phyloP scores from a whole-genome alignment of 2,888 invertebrate species.

The Taenaris catops region DNA sequence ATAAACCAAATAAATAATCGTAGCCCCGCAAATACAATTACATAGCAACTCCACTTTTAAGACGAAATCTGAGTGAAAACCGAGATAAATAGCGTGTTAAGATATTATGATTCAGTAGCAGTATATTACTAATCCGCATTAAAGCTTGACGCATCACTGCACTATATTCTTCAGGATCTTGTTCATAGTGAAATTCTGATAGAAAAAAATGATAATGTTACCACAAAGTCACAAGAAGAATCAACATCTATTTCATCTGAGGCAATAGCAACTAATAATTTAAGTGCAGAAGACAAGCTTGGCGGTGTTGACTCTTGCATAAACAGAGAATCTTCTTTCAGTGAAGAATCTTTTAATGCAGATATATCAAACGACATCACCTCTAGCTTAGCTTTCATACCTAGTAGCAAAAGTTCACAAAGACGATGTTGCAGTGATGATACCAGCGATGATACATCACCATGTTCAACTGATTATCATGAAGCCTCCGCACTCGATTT shows the following conservation, averaged over 20 bases:
- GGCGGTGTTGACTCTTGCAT: slow-evolving; percentile 33
- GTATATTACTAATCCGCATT: no score
- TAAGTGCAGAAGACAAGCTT: slow-evolving; percentile 42
- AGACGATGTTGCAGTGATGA: slow-evolving; percentile 49
- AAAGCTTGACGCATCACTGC: no score
- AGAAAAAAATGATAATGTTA: slow-evolving; percentile 20
- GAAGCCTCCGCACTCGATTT: slow-evolving; percentile 70
- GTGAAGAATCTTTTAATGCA: slow-evolving; percentile 64
- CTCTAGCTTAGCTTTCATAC: slow-evolving; percentile 69
- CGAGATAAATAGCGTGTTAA: no score
- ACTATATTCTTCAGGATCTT: no score
- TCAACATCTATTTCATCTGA: slow-evolving; percentile 24
- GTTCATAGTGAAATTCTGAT: slow-evolving; percentile 36
- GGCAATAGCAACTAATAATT: slow-evolving; percentile 32
- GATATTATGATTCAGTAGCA: no score
- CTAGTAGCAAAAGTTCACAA: slow-evolving; percentile 67
- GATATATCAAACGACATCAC: slow-evolving; percentile 69
- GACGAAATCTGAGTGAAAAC: no score
- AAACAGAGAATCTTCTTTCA: slow-evolving; percentile 52
- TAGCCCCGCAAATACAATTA: no score
- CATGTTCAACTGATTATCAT: slow-evolving; percentile 71
- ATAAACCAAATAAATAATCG: no score
- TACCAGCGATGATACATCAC: slow-evolving; percentile 67
- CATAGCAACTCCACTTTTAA: no score
- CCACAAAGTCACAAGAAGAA: slow-evolving; percentile 3